A percentile compares a stretch with the other conserved stretches of the same genome.
phyloP scores from a whole-genome alignment of 2,797 vertebrate species.

The Scomberomorus guttatus region DNA sequence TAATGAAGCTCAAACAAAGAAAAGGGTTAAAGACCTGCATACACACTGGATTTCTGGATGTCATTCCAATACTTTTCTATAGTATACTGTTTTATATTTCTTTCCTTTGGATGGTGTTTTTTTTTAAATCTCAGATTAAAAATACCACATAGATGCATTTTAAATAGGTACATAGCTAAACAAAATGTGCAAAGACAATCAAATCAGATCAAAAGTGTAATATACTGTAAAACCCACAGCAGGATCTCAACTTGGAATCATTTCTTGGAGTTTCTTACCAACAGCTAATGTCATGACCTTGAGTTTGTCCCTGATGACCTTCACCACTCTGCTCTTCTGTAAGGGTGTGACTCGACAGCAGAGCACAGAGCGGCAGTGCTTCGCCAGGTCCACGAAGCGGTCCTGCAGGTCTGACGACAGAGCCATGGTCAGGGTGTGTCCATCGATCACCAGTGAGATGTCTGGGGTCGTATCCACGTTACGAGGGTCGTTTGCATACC shows the following conservation, averaged over 20 bases:
- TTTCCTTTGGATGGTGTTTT: neutral
- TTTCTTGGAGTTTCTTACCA: constrained; percentile 81
- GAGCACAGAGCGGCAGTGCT: constrained; percentile 88
- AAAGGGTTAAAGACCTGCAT: neutral
- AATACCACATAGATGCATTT: neutral
- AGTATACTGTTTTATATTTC: too few species aligned
- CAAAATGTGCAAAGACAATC: neutral
- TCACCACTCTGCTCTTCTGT: constrained; percentile 93
- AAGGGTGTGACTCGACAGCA: constrained; percentile 93
- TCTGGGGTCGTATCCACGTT: constrained; percentile 59
- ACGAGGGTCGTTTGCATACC: constrained; percentile 63
- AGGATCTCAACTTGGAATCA: neutral
- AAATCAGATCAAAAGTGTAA: too few species aligned
- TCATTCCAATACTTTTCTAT: neutral
- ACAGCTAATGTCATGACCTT: constrained; percentile 92
- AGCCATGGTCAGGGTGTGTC: constrained; percentile 85
- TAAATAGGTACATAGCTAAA: neutral
- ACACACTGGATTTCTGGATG: too few species aligned
- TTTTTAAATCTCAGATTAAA: neutral
- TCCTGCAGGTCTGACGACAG: constrained; percentile 88
- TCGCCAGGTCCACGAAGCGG: constrained; percentile 88
- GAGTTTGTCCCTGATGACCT: constrained; percentile 87
- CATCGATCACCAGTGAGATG: constrained; percentile 91
- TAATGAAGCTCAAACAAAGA: neutral
- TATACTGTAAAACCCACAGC: too few species aligned